Evolutionary conservation across 1,140 invertebrate species (phyloP).

Genomic region (Neodiprion pinetum): DNA sequence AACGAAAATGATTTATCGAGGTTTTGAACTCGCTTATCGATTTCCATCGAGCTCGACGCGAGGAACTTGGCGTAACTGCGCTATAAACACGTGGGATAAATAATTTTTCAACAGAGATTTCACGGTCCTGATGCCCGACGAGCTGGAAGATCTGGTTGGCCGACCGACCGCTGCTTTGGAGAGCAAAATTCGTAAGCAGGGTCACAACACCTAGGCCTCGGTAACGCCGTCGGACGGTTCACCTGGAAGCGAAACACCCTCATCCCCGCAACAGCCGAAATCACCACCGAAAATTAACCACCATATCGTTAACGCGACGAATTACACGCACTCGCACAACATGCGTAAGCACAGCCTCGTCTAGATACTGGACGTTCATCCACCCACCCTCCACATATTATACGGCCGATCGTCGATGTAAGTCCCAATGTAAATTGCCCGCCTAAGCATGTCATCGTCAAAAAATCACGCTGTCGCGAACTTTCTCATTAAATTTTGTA

Average conservation of each 20-base stretch:
- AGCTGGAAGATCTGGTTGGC: constrained; percentile 53
- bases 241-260: neutral
- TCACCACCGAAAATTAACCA: neutral
- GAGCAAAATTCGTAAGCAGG: constrained; percentile 51
- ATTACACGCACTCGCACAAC: constrained; percentile 55
- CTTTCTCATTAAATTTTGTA: no score
- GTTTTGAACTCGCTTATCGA: no score
- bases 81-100: no score
- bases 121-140: constrained; percentile 55
- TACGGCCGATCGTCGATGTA: neutral
- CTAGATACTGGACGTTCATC: constrained; percentile 24
- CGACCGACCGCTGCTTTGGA: constrained; percentile 47
- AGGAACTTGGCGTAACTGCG: no score
- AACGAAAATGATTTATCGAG: no score
- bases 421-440: neutral
- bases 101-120: constrained; percentile 46
- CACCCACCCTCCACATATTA: neutral
- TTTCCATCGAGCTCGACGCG: no score
- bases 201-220: constrained; percentile 56
- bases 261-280: neutral
- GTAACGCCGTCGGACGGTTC: constrained; percentile 48
- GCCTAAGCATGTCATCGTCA: neutral
- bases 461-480: no score
- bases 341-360: constrained; percentile 58
- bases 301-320: constrained; percentile 39